Conservation (phyloP, 2,113 vertebrate species). For the Lichenostomus cassidix region DNA sequence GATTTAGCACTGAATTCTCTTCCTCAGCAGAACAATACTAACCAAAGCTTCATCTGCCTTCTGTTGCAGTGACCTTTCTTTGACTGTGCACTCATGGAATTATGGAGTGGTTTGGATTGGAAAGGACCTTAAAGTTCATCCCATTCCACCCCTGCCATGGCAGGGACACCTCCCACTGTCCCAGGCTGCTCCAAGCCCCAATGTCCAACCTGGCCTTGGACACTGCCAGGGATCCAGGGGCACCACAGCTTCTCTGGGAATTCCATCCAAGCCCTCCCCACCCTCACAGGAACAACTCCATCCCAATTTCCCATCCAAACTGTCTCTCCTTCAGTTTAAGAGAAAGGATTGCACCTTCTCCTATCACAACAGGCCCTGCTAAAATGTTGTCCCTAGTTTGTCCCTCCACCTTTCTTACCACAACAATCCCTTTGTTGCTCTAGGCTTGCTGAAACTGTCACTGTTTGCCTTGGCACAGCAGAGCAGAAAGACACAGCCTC, state of each 20-base stretch:
- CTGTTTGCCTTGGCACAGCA: not conserved
- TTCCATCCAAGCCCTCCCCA: no score
- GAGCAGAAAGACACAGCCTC: not conserved
- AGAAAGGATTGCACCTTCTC: not conserved
- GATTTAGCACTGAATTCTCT: not conserved
- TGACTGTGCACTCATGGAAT: not conserved
- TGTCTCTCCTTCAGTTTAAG: not conserved
- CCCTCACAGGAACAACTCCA: not conserved
- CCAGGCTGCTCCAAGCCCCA: not conserved
- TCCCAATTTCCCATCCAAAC: not conserved
- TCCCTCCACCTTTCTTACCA: not conserved
- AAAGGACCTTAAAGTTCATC: rapidly evolving
- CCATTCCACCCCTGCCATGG: no score
- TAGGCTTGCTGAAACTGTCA: not conserved
- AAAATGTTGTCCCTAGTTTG: not conserved
- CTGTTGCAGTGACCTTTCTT: not conserved
- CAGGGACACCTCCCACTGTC: not conserved
- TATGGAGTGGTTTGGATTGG: not conserved
- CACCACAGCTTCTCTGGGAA: not conserved
- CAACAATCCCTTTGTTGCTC: not conserved
- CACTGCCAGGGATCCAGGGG: not conserved
- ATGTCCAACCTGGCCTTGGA: not conserved
- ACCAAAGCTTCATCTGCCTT: not conserved
- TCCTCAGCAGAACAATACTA: not conserved
- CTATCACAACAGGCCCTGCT: not conserved